Evolutionary conservation across 2,888 invertebrate genomes (phyloP).

Genomic region (Mycogona germanica): DNA sequence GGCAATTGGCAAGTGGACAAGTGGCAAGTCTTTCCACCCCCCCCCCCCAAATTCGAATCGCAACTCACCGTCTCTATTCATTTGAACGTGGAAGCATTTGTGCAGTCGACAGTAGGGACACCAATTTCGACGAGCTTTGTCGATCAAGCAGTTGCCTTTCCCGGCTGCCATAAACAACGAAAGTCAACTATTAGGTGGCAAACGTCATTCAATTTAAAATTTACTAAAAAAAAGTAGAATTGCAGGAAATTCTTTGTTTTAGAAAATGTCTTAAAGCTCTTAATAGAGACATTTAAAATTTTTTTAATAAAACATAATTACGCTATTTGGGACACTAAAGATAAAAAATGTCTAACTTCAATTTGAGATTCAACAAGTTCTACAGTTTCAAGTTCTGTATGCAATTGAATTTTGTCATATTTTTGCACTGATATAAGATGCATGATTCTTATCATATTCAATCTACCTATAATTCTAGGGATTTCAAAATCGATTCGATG

Average conservation of each 20-base stretch:
- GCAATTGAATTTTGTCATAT: not conserved
- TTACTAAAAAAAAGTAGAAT: not conserved
- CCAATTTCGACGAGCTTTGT: conserved; percentile 74
- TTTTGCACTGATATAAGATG: too few species aligned
- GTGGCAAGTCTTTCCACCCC: too few species aligned
- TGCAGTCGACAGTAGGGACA: conserved; percentile 71
- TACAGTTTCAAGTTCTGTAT: too few species aligned
- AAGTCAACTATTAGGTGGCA: too few species aligned
- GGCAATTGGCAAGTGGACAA: too few species aligned
- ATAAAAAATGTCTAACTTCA: too few species aligned
- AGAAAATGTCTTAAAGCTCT: not conserved
- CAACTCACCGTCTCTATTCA: conserved; percentile 58
- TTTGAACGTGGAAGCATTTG: conserved; percentile 59
- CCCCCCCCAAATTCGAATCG: too few species aligned
- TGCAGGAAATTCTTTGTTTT: not conserved
- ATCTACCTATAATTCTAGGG: too few species aligned
- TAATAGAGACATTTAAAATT: not conserved
- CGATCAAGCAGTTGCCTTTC: conserved; percentile 57
- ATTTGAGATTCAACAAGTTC: too few species aligned
- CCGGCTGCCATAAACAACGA: conserved; percentile 49
- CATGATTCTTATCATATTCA: too few species aligned
- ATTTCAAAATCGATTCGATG: not conserved
- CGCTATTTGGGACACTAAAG: too few species aligned
- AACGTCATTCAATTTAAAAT: too few species aligned
- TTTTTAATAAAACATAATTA: not conserved